Evolutionary conservation across 2,888 invertebrate genomes (phyloP).

Genomic region (Lithophane ornitopus): DNA sequence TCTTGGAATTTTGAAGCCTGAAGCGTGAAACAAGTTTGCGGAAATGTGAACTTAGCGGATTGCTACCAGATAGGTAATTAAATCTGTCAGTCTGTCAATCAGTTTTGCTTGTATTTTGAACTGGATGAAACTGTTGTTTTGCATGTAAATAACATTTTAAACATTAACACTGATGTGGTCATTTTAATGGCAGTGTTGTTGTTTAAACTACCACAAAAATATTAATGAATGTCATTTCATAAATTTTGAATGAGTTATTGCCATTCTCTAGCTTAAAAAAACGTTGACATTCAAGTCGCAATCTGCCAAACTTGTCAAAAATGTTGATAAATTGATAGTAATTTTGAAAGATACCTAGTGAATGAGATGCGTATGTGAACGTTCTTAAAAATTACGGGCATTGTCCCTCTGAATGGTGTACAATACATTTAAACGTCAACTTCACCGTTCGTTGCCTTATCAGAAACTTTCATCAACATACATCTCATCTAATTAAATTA

Average conservation of each 20-base stretch:
- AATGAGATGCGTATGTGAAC: too few relatives aligned
- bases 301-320: too few relatives aligned
- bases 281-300: too few relatives aligned
- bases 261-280: too few relatives aligned
- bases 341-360: too few relatives aligned
- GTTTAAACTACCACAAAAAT: neutral
- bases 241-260: neutral
- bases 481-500: constrained; percentile 18
- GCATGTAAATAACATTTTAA: constrained; percentile 1
- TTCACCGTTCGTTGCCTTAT: neutral
- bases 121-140: neutral
- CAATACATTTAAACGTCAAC: neutral
- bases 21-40: neutral
- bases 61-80: neutral
- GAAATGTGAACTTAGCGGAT: neutral
- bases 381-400: too few relatives aligned
- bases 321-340: too few relatives aligned
- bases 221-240: neutral
- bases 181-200: neutral
- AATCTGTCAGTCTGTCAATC: too few relatives aligned
- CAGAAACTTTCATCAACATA: neutral
- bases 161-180: neutral
- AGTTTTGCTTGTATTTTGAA: neutral
- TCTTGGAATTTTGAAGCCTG: constrained; percentile 23
- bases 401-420: neutral